phyloP scores from a whole-genome alignment of 2,797 vertebrate species.

The Etheostoma nigrum region DNA sequence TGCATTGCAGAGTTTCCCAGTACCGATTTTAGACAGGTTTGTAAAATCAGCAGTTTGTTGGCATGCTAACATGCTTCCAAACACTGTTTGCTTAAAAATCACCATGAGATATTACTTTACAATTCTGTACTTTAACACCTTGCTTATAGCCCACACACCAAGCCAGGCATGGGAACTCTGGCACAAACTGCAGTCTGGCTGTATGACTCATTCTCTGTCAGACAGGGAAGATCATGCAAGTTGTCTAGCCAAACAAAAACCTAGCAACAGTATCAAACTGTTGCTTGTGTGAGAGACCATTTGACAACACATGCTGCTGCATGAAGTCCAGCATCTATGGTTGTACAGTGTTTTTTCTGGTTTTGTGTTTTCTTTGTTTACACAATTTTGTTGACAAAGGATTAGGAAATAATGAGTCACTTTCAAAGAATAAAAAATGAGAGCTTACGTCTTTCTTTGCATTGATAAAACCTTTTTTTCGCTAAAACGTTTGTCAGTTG shows the following conservation, averaged over 20 bases:
- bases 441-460: background rate
- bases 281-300: slow-evolving; percentile 6
- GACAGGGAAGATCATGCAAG: slow-evolving; percentile 40
- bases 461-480: background rate
- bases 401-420: slow-evolving; percentile 1
- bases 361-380: background rate
- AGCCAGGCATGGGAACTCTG: slow-evolving; percentile 52
- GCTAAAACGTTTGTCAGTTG: background rate
- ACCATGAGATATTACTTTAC: slow-evolving; percentile 43
- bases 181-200: slow-evolving; percentile 22
- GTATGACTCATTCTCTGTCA: slow-evolving; percentile 66
- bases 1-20: slow-evolving; percentile 2
- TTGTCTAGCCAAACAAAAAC: slow-evolving; percentile 56
- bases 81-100: slow-evolving; percentile 26
- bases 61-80: slow-evolving; percentile 17
- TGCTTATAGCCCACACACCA: slow-evolving; percentile 6
- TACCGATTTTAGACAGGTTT: slow-evolving; percentile 18
- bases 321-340: slow-evolving; percentile 43
- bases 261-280: slow-evolving; percentile 40
- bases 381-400: slow-evolving; percentile 1
- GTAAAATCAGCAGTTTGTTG: slow-evolving; percentile 30
- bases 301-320: slow-evolving; percentile 46
- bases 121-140: slow-evolving; percentile 65
- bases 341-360: background rate
- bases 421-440: background rate